These are phyloP conservation scores for Kryptolebias marmoratus DNA, from an alignment of 2,113 vertebrate species.

Conservation along the genomic window DNA sequence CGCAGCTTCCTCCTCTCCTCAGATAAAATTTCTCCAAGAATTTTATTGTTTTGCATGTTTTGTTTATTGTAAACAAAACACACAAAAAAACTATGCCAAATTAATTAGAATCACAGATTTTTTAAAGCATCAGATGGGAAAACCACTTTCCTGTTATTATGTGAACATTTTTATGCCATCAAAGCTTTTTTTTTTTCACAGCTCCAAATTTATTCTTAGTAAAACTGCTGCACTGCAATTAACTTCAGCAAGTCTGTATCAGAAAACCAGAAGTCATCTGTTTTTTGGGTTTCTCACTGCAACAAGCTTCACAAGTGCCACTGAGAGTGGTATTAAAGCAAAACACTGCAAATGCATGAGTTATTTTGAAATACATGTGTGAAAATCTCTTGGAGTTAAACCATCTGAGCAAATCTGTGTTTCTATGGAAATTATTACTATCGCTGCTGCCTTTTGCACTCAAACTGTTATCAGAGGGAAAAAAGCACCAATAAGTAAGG, in stretches of 20 bases:
- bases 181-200: neutral
- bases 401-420: neutral
- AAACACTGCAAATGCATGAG: neutral
- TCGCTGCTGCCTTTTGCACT: neutral
- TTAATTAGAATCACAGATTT: neutral
- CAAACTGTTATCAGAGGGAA: neutral
- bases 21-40: neutral
- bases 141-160: slow-evolving; percentile 36
- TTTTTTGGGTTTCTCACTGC: neutral
- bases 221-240: slow-evolving; percentile 14
- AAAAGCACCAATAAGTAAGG: neutral
- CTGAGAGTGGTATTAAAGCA: neutral
- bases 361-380: neutral
- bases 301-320: neutral
- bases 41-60: neutral
- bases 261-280: slow-evolving; percentile 16
- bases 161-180: slow-evolving; percentile 25
- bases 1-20: slow-evolving; percentile 11
- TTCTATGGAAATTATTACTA: neutral
- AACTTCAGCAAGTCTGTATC: neutral
- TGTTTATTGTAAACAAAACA: slow-evolving; percentile 2
- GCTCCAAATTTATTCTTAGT: neutral
- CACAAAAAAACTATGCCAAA: neutral
- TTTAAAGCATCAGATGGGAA: neutral
- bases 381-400: neutral